A percentile compares a stretch with the other conserved stretches of the same genome.
These are phyloP conservation scores for Egretta garzetta DNA, from an alignment of 2,113 vertebrate species.

Conservation along the genomic window DNA sequence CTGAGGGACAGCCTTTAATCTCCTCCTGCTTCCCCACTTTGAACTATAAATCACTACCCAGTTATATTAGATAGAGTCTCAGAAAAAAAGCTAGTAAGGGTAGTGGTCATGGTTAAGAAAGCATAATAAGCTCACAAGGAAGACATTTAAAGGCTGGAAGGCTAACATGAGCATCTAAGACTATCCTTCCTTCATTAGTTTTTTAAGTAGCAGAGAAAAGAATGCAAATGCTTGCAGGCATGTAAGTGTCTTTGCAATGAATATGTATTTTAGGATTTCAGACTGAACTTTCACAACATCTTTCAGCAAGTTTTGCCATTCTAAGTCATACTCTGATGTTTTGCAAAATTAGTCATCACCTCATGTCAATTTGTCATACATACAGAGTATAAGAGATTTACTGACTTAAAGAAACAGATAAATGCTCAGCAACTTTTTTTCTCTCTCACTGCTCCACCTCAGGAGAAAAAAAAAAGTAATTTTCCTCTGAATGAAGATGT, in stretches of 20 bases:
- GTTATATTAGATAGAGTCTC: not conserved
- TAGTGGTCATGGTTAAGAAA: not conserved
- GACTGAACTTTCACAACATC: not conserved
- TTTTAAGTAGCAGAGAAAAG: not conserved
- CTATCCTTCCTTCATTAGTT: not conserved
- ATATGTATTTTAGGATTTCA: constrained; percentile 6
- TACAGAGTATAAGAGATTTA: not conserved
- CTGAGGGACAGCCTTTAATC: not conserved
- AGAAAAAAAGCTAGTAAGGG: not conserved
- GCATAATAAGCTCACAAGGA: not conserved
- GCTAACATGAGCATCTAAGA: not conserved
- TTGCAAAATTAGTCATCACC: not conserved
- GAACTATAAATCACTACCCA: not conserved
- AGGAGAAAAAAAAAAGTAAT: not conserved
- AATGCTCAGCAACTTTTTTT: not conserved
- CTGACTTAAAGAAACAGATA: not conserved
- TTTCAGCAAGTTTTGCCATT: not conserved
- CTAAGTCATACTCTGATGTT: not conserved
- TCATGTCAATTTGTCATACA: not conserved
- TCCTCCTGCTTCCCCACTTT: not conserved
- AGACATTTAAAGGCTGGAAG: not conserved
- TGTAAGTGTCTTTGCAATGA: not conserved
- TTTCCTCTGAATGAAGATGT: not conserved
- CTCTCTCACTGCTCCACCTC: not conserved
- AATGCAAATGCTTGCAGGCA: not conserved